Evolutionary conservation across 2,888 invertebrate species (phyloP).

Genomic region (Lottia gigantea): DNA sequence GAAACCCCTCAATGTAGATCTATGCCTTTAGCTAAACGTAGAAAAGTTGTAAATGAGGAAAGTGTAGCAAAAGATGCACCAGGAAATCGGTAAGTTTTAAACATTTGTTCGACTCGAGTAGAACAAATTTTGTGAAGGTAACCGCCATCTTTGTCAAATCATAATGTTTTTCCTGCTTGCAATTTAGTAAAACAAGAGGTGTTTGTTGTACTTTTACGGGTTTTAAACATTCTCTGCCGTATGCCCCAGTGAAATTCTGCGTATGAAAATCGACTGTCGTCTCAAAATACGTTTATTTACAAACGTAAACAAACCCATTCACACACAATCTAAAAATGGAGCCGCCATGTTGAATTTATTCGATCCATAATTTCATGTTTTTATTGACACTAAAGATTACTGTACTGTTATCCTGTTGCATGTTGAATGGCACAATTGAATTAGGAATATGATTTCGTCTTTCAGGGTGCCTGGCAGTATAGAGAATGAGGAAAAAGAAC

Average conservation of each 20-base stretch:
- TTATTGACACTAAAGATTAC: no score
- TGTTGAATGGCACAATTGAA: no score
- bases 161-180: no score
- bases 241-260: no score
- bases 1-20: conserved; percentile 10
- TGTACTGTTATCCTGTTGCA: no score
- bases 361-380: neutral
- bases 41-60: conserved; percentile 51
- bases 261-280: no score
- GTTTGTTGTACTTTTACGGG: no score
- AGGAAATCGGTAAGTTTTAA: conserved; percentile 35
- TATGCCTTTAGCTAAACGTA: conserved; percentile 54
- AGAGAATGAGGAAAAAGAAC: neutral
- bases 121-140: conserved; percentile 3
- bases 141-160: conserved; percentile 44
- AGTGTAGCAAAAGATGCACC: conserved; percentile 40
- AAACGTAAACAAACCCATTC: no score
- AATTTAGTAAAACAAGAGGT: no score
- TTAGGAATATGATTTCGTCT: neutral
- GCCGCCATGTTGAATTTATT: conserved; percentile 45
- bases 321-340: neutral
- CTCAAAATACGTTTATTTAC: no score
- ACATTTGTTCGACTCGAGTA: conserved; percentile 12
- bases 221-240: no score
- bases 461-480: neutral